phyloP scores from a whole-genome alignment of 2,888 invertebrate species.

The Sinhomidia bicolor region DNA sequence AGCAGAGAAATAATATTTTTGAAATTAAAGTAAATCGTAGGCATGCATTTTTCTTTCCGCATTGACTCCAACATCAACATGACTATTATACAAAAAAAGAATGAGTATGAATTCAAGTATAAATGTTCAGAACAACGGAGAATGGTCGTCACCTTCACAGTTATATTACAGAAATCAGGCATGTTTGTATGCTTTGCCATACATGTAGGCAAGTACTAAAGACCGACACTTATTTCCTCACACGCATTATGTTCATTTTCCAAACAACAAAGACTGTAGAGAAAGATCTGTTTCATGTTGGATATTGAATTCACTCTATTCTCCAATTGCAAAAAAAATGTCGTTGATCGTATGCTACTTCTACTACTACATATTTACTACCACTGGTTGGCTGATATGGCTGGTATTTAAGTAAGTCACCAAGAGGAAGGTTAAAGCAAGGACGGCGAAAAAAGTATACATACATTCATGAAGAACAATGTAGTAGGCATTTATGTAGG shows the following conservation, averaged over 20 bases:
- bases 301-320: neutral
- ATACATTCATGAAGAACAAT: neutral
- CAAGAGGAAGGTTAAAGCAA: slow-evolving; percentile 61
- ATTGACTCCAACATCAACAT: neutral
- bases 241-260: neutral
- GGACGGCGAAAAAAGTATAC: slow-evolving; percentile 58
- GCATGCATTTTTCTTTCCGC: neutral
- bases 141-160: too few species aligned
- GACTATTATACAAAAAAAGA: neutral
- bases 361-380: too few species aligned
- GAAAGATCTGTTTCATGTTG: neutral
- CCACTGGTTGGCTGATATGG: slow-evolving; percentile 16
- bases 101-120: neutral
- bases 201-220: neutral
- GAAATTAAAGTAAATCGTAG: neutral
- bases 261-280: neutral
- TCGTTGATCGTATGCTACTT: neutral
- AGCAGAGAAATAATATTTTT: neutral
- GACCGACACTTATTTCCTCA: neutral
- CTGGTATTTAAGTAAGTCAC: slow-evolving; percentile 50
- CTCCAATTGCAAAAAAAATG: neutral
- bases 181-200: neutral
- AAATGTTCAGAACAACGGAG: neutral
- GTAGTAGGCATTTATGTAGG: neutral
- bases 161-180: too few species aligned